Percentiles rank a stretch among this genome's conserved stretches.
Conservation (phyloP, 2,797 vertebrate genomes). For the Bradypodion pumilum region DNA sequence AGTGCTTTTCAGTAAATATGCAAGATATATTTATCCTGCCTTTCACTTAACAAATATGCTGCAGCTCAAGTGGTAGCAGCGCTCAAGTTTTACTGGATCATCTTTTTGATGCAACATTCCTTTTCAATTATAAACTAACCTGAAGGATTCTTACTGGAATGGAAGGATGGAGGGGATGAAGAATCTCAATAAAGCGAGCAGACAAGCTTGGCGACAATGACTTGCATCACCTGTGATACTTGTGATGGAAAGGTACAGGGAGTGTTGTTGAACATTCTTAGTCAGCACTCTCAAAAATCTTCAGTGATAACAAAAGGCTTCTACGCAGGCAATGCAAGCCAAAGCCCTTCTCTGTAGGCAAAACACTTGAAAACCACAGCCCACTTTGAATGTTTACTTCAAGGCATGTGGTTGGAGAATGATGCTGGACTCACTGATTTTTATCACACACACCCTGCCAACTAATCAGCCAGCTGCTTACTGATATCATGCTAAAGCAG, state of each 20-base stretch:
- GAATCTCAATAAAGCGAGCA: neutral
- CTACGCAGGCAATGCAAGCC: neutral
- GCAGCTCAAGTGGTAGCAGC: no score
- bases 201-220: no score
- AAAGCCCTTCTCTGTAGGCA: neutral
- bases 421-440: no score
- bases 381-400: neutral
- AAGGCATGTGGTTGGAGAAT: neutral
- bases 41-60: no score
- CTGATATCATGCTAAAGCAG: neutral
- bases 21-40: no score
- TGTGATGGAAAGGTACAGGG: neutral
- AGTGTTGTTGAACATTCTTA: neutral
- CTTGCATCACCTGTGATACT: no score
- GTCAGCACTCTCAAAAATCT: neutral
- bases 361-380: neutral
- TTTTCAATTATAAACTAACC: neutral
- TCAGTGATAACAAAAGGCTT: no score
- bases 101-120: neutral
- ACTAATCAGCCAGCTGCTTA: no score
- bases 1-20: no score
- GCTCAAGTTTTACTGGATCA: neutral
- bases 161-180: neutral
- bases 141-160: neutral
- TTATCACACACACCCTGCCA: neutral